phyloP scores from a whole-genome alignment of 1,140 invertebrate species.

The Belonocnema kinseyi region DNA sequence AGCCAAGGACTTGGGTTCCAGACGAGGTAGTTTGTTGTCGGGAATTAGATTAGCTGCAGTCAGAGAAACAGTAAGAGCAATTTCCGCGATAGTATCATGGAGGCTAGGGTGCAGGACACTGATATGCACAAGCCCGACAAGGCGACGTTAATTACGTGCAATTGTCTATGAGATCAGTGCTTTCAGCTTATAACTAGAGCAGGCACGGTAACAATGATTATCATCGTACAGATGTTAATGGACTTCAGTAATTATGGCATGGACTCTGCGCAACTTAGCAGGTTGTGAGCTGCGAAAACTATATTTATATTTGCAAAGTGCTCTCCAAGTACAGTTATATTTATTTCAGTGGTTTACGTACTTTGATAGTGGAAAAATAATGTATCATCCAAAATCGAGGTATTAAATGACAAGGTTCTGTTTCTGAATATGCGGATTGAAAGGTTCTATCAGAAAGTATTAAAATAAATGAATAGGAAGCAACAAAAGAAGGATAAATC shows the following conservation, averaged over 20 bases:
- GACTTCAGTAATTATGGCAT: slow-evolving; percentile 44
- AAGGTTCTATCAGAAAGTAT: too few species aligned
- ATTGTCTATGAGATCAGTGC: slow-evolving; percentile 56
- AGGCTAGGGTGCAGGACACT: slow-evolving; percentile 31
- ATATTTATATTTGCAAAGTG: too few species aligned
- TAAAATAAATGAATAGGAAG: too few species aligned
- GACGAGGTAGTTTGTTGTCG: slow-evolving; percentile 17
- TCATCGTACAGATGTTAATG: slow-evolving; percentile 47
- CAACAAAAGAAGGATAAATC: too few species aligned
- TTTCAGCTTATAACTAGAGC: slow-evolving; percentile 34
- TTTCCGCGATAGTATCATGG: slow-evolving; percentile 57
- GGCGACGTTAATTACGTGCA: slow-evolving; percentile 56
- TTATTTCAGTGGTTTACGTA: too few species aligned
- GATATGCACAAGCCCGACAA: slow-evolving; percentile 41
- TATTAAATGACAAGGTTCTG: too few species aligned
- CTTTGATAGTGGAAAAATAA: too few species aligned
- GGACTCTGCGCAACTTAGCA: neutral
- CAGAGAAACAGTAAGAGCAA: slow-evolving; percentile 59
- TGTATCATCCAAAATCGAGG: too few species aligned
- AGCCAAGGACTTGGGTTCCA: neutral
- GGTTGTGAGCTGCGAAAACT: neutral
- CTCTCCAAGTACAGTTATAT: too few species aligned
- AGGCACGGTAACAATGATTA: slow-evolving; percentile 52
- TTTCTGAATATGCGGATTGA: too few species aligned
- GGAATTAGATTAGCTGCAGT: slow-evolving; percentile 56